Conservation (phyloP, 1,140 invertebrate species). For the Camponotus pennsylvanicus region DNA sequence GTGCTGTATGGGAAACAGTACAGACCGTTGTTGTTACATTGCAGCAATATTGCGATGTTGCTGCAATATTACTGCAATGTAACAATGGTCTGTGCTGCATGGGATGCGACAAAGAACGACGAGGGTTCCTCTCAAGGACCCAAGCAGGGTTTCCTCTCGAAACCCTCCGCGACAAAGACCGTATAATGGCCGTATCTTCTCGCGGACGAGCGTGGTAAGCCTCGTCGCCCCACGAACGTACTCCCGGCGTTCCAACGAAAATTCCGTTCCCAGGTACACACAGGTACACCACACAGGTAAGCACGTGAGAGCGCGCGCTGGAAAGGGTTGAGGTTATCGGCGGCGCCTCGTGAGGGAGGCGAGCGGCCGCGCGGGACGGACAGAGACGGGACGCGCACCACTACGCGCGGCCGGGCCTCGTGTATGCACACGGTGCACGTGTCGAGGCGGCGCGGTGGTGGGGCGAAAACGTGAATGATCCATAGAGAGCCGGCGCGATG, state of each 20-base stretch:
- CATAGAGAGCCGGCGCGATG: constrained; percentile 71
- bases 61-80: too few species aligned
- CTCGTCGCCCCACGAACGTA: constrained; percentile 1
- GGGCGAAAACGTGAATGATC: constrained; percentile 85
- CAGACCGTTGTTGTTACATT: too few species aligned
- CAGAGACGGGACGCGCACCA: background rate
- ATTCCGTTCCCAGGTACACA: constrained; percentile 67
- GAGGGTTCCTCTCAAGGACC: too few species aligned
- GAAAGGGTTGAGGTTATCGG: constrained; percentile 60
- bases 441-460: constrained; percentile 63
- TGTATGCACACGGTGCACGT: constrained; percentile 32
- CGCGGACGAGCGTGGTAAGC: background rate
- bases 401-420: background rate
- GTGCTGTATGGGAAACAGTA: too few species aligned
- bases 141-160: background rate
- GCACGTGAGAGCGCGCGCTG: constrained; percentile 67
- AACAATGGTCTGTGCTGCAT: background rate
- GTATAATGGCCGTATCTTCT: background rate
- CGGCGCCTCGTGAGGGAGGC: constrained; percentile 57
- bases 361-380: constrained; percentile 20
- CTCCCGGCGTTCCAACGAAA: constrained; percentile 68
- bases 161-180: background rate
- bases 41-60: too few species aligned
- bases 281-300: constrained; percentile 2
- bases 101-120: background rate